Evolutionary conservation across 2,797 vertebrate species (phyloP).

Genomic region (Podargus strigoides): DNA sequence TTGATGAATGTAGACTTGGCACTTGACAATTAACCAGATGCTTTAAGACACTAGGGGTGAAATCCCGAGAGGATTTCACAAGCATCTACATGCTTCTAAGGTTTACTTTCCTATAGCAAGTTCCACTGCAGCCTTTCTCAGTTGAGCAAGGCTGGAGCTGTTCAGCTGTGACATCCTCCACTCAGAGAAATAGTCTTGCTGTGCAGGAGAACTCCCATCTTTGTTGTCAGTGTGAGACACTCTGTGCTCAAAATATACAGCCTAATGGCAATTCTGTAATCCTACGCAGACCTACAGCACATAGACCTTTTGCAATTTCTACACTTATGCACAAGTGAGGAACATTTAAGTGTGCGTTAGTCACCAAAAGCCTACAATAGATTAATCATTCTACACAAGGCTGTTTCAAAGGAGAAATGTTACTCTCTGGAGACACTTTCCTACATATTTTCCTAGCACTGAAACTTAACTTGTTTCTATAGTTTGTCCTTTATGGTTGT

Average conservation of each 20-base stretch:
- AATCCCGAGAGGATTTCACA: not conserved
- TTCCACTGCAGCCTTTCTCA: not conserved
- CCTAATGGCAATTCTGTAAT: not conserved
- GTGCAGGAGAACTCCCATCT: not conserved
- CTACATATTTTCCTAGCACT: not conserved
- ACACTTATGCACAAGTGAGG: not conserved
- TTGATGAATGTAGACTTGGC: constrained; percentile 50
- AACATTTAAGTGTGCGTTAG: not conserved
- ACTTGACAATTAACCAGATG: constrained; percentile 44
- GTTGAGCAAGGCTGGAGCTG: not conserved
- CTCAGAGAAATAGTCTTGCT: not conserved
- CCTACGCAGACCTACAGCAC: rapidly evolving
- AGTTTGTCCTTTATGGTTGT: constrained; percentile 38
- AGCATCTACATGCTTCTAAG: not conserved
- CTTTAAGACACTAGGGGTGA: not conserved
- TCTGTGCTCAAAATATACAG: not conserved
- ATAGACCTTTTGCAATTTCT: not conserved
- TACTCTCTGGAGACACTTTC: not conserved
- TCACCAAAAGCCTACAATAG: not conserved
- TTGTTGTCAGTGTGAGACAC: not conserved
- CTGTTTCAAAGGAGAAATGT: not conserved
- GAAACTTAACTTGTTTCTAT: not conserved
- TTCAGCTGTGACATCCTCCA: not conserved
- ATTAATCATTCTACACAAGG: not conserved
- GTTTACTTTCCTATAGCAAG: not conserved